Conservation (phyloP, 1,140 invertebrate genomes). For the Heliconius congener region DNA sequence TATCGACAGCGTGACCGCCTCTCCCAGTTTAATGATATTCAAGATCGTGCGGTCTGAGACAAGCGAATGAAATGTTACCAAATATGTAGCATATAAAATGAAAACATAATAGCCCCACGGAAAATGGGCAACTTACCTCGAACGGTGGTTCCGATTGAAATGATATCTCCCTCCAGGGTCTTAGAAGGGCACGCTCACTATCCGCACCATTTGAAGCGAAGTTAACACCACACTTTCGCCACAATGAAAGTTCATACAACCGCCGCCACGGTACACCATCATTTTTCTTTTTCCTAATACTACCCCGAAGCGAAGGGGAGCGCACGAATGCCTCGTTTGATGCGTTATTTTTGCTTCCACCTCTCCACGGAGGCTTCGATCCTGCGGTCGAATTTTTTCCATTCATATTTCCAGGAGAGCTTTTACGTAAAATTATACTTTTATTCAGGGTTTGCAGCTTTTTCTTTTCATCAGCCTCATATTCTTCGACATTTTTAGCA, state of each 20-base stretch:
- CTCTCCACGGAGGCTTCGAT: slow-evolving; percentile 81
- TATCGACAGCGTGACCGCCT: slow-evolving; percentile 53
- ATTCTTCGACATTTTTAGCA: slow-evolving; percentile 60
- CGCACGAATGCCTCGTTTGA: slow-evolving; percentile 65
- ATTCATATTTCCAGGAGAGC: slow-evolving; percentile 54
- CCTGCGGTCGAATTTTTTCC: slow-evolving; percentile 55
- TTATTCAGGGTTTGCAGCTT: slow-evolving; percentile 56
- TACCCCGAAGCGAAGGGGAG: slow-evolving; percentile 70
- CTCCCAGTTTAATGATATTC: slow-evolving; percentile 51
- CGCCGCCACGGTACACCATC: slow-evolving; percentile 80
- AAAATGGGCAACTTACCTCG: slow-evolving; percentile 52
- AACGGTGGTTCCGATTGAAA: slow-evolving; percentile 54
- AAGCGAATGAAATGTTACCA: slow-evolving; percentile 57
- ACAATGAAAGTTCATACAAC: slow-evolving; percentile 81
- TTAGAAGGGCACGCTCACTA: slow-evolving; percentile 71
- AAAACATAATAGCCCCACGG: slow-evolving; percentile 6
- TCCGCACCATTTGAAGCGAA: slow-evolving; percentile 70
- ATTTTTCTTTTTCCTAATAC: slow-evolving; percentile 70
- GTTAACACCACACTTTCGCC: slow-evolving; percentile 77
- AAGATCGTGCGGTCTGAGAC: slow-evolving; percentile 52
- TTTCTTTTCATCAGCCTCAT: slow-evolving; percentile 62
- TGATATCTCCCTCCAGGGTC: slow-evolving; percentile 70
- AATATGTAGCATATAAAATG: slow-evolving; percentile 57
- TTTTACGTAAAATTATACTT: slow-evolving; percentile 56
- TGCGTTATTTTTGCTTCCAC: slow-evolving; percentile 67